phyloP scores from a whole-genome alignment of 2,113 vertebrate genomes.

The Ahaetulla prasina region DNA sequence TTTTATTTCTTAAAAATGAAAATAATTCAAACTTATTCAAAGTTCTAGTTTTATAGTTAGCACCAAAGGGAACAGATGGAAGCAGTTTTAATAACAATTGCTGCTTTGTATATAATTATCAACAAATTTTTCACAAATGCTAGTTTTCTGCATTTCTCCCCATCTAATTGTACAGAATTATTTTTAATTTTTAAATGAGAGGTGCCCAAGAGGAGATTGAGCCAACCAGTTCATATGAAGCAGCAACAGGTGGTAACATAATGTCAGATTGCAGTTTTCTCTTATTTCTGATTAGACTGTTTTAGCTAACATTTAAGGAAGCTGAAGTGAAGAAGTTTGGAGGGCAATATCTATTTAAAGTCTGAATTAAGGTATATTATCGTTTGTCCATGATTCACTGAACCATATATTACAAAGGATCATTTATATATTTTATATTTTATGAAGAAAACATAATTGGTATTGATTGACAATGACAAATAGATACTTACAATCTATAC shows the following conservation, averaged over 20 bases:
- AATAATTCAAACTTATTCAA: constrained; percentile 11
- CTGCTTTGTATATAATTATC: constrained; percentile 26
- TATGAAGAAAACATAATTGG: no score
- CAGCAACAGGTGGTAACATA: not conserved
- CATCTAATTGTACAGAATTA: not conserved
- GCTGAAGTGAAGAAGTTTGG: no score
- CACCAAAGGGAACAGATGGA: constrained; percentile 50
- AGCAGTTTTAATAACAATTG: constrained; percentile 21
- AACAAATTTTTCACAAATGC: constrained; percentile 8
- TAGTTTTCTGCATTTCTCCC: not conserved
- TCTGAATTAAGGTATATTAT: no score
- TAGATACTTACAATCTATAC: no score
- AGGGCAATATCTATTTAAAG: no score
- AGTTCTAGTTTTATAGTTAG: constrained; percentile 41
- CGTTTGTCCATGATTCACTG: no score
- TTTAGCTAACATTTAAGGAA: no score
- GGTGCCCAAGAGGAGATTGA: not conserved
- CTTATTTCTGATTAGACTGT: no score
- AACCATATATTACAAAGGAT: no score
- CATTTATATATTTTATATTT: no score
- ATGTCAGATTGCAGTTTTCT: no score
- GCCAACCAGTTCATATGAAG: not conserved
- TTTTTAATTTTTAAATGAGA: not conserved
- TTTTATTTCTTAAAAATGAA: not conserved
- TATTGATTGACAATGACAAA: no score